Base-by-base conservation (phyloP, 2,797 vertebrate genomes). In the Carapus acus region DNA sequence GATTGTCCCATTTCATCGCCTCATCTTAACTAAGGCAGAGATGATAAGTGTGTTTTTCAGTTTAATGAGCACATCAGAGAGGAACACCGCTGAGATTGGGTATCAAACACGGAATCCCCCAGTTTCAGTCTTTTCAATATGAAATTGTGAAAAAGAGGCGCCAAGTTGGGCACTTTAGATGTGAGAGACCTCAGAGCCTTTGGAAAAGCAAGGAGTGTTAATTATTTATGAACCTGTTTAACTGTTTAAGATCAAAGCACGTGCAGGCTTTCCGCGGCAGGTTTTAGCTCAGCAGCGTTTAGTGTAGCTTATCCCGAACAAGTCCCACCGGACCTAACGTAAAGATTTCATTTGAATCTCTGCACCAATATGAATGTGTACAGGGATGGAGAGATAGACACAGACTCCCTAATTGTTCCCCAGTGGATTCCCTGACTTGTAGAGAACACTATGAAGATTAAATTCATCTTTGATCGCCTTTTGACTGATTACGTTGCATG, bases 241-340 rank as follows among this genome's bases (percentile, higher is more conserved):
- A 69, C 72, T 45, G 20, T 70, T 75, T 49, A 54, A 65, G 68
- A 78, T 78, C 64, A 80, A 81, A 74, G 77, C 15, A 37, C 51
- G 37, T 63, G 55, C 38, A 4, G 38, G 37, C 63, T 67, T 41
- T 21, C 44, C 59, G 43, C 47, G 58, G 40, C 46, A 27, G 60
- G 55, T 19, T 9, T 22, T 58, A 46, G 33, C 52, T 58, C 41
- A 37, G 52, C 41, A 50, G 34, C 65, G 19, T 81, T 81, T 74
- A 65, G 54, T 50, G 53, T 51, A 41, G 59, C 51, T 69, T 68
- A 59, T 51, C 44, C 21, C 38, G 29, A n/a, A 62, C 39, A 38
- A 36, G 42, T 65, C 60, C 43, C 53, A 19, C 37, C 19, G 23
- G 41, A 37, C 43, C 47, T 51, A 50, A 43, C 51, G 15, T 17